These are phyloP conservation scores for Myotis brandtii DNA, from an alignment of 2,113 vertebrate species.

Conservation along the genomic window DNA sequence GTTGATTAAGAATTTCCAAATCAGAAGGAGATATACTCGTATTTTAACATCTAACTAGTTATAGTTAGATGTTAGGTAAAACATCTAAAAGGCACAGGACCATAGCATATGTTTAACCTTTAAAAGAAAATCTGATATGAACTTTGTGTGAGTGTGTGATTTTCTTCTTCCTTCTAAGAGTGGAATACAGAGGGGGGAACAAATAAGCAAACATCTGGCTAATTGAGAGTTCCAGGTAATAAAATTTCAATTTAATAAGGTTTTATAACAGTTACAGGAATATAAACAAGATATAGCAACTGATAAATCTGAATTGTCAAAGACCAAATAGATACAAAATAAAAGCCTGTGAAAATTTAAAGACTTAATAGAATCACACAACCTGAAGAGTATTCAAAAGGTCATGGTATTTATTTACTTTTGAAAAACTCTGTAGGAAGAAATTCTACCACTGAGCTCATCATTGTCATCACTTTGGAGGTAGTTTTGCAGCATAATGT, in stretches of 20 bases:
- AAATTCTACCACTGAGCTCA: conserved; percentile 66
- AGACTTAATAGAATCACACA: conserved; percentile 69
- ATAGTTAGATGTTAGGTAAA: neutral
- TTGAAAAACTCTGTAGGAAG: conserved; percentile 57
- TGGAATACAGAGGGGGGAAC: neutral
- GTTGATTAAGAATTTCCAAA: conserved; percentile 40
- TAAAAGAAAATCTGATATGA: conserved; percentile 49
- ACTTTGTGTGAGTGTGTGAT: conserved; percentile 22
- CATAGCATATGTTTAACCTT: conserved; percentile 57
- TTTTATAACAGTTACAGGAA: conserved; percentile 60
- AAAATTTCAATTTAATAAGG: conserved; percentile 60
- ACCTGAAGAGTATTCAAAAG: conserved; percentile 71
- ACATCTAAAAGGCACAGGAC: conserved; percentile 46
- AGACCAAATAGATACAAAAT: conserved; percentile 57
- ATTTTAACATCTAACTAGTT: conserved; percentile 38
- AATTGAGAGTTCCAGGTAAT: conserved; percentile 71
- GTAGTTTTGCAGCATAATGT: conserved; percentile 3
- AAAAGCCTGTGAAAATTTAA: conserved; percentile 68
- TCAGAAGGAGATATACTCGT: neutral
- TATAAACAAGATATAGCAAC: conserved; percentile 64
- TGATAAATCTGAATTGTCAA: conserved; percentile 64
- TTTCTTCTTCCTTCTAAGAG: conserved; percentile 60
- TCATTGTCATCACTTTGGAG: conserved; percentile 48
- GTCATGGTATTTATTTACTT: conserved; percentile 71
- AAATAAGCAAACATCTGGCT: neutral